These are phyloP conservation scores for Limenitis arthemis DNA, from an alignment of 2,888 invertebrate species.

Conservation along the genomic window DNA sequence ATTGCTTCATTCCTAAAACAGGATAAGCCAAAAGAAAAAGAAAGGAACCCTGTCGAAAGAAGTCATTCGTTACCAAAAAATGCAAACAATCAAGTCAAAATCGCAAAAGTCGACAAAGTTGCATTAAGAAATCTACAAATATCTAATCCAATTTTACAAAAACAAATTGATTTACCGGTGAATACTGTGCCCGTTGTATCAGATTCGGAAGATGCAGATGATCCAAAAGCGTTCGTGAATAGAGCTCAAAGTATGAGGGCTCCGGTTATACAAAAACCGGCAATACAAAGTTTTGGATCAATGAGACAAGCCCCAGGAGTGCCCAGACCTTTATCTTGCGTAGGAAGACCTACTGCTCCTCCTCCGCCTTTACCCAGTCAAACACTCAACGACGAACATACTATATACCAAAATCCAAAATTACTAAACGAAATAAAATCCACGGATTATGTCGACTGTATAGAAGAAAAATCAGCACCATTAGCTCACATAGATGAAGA, in stretches of 20 bases:
- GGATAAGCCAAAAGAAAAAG: slow-evolving; percentile 67
- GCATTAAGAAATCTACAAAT: slow-evolving; percentile 83
- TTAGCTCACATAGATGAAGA: slow-evolving; percentile 76
- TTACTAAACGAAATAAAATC: slow-evolving; percentile 44
- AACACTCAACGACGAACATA: slow-evolving; percentile 26
- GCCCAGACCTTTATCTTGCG: slow-evolving; percentile 83
- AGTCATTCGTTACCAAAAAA: slow-evolving; percentile 74
- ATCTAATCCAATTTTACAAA: slow-evolving; percentile 85
- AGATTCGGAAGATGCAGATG: slow-evolving; percentile 65
- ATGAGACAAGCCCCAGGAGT: slow-evolving; percentile 80
- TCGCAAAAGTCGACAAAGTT: slow-evolving; percentile 80
- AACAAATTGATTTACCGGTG: slow-evolving; percentile 73
- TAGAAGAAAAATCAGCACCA: slow-evolving; percentile 75
- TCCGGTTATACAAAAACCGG: slow-evolving; percentile 68
- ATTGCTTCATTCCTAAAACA: slow-evolving; percentile 83
- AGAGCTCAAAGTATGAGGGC: slow-evolving; percentile 89
- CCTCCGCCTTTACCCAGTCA: slow-evolving; percentile 79
- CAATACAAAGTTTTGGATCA: slow-evolving; percentile 84
- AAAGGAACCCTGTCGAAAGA: slow-evolving; percentile 62
- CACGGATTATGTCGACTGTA: slow-evolving; percentile 84
- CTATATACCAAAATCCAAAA: slow-evolving; percentile 72
- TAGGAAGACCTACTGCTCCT: slow-evolving; percentile 80
- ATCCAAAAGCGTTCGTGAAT: slow-evolving; percentile 74
- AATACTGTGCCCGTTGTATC: slow-evolving; percentile 74
- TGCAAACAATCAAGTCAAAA: slow-evolving; percentile 71